Evolutionary conservation across 2,113 vertebrate species (phyloP), one percentile per base, ranked within the genome.

Genomic region (Crotalus viridis): DNA sequence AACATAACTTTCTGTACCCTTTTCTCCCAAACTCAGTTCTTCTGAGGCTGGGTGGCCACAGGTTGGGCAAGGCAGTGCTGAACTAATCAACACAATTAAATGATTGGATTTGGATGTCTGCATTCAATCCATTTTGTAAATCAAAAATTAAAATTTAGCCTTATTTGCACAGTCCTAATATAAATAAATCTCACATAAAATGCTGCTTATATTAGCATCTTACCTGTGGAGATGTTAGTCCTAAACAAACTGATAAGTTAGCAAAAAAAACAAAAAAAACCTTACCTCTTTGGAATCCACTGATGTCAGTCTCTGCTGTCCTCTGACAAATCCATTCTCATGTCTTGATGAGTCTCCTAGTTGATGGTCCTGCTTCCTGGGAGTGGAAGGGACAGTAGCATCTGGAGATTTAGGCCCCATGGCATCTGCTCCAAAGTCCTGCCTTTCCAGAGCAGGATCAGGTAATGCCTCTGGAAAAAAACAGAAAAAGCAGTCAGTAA

Each of bases 271-370:
- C 2, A 39, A 2, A 28, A 57, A 33, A 3, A 85, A 10, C 33
- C 96, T 95, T 92, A 96, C 97, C 95, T 96, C 69, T n/a, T 0
- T 2, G 0, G 92, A 54, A 81, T 0, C 54, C 4, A 33, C 0
- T 17, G 93, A 55, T 43, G 94, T 92, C 57, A 1, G 0, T 48
- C 90, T 56, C 3, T 43, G 7, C 52, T 5, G 74, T 51, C 90
- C 91, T 0, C 12, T 0, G n/a, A 90, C 85, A 87, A 56, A 90
- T 8, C 93, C 51, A n/a, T 51, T 91, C 0, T 17, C 0, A 0
- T 92, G 90, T 46, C 85, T 55, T 74, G n/a, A 3, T 0, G 91
- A 46, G 9, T 17, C 52, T 39, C 59, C 12, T 24, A 89, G 81
- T 54, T 94, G 86, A 57, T 90, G 95, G 22, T 93, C 94, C 0